Evolutionary conservation across 1,140 invertebrate species (phyloP), one percentile per base, ranked within the genome.

Genomic region (Scaptomyza graminum): DNA sequence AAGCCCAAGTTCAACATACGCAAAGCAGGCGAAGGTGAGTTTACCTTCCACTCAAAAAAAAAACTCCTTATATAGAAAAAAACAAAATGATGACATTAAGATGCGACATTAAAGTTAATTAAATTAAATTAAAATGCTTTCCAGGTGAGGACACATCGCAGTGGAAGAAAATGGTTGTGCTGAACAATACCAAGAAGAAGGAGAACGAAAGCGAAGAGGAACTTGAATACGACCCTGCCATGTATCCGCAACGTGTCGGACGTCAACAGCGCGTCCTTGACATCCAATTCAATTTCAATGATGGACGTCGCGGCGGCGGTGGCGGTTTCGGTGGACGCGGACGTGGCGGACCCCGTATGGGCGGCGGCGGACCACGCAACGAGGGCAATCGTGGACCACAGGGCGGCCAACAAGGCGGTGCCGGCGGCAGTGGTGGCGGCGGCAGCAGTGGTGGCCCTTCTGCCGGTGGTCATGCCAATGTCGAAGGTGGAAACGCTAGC

Each of bases 251-350:
- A 93, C 95, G 96, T 71, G 96, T 96, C 77, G 96, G 97, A 37
- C 94, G 96, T 47, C 96, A 97, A 92, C 97, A 97, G 90, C 96
- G 96, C 74, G 93, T 97, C 22, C 92, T 97, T 68, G 96, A 97
- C 76, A 98, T 98, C 80, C 96, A 98, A 90, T 97, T 98, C 85
- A 96, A 97, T 79, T 98, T 98, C 92, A 95, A 95, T 83, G 97
- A 97, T 90, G 95, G 94, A 11, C 94, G 96, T 70, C 95, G 96
- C 87, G 95, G 94, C 12, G 94, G 94, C 39, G 93, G 93, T 7
- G 94, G 95, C 25, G 93, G 94, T 16, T 93, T 94, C 4, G 93
- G 94, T 13, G 93, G 95, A 39, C 94, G 95, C 34, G 93, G 94
- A 9, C 93, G 94, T 59, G 93, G 94, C n/a, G 93, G 95, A n/a